These are phyloP conservation scores for Himalopsyche kuldschensis DNA, from an alignment of 2,888 invertebrate species.

Conservation along the genomic window DNA sequence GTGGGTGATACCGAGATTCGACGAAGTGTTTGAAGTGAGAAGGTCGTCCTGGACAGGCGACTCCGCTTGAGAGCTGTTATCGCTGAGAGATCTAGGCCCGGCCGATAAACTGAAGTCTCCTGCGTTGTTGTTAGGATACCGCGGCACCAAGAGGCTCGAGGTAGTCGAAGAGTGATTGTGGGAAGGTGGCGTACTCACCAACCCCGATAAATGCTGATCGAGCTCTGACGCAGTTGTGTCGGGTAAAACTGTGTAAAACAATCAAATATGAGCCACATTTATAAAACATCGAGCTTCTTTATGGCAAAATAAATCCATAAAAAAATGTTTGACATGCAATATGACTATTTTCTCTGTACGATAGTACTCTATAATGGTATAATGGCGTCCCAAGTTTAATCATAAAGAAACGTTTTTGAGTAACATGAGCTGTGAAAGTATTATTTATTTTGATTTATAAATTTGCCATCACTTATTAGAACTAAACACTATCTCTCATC, in stretches of 20 bases:
- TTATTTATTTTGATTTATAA: too few species aligned
- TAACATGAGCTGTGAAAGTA: too few species aligned
- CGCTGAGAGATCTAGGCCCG: slow-evolving; percentile 77
- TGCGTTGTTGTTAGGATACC: slow-evolving; percentile 63
- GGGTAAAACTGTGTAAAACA: slow-evolving; percentile 64
- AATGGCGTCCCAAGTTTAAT: too few species aligned
- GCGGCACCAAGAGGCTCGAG: slow-evolving; percentile 61
- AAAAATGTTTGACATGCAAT: too few species aligned
- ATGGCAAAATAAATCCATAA: too few species aligned
- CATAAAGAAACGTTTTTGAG: too few species aligned
- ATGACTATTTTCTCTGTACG: too few species aligned
- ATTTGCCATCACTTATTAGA: too few species aligned
- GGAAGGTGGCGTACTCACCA: slow-evolving; percentile 62
- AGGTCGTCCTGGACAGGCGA: slow-evolving; percentile 81
- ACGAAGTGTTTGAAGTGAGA: slow-evolving; percentile 64
- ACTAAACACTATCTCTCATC: too few species aligned
- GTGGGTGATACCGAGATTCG: slow-evolving; percentile 61
- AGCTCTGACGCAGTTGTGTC: slow-evolving; percentile 76
- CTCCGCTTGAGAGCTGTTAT: slow-evolving; percentile 81
- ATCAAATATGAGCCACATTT: not conserved
- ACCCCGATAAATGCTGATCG: slow-evolving; percentile 71
- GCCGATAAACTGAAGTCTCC: slow-evolving; percentile 65
- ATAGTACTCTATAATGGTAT: too few species aligned
- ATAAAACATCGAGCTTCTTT: not conserved
- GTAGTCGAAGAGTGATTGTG: slow-evolving; percentile 49